A percentile compares a stretch with the other conserved stretches of the same genome.
Conservation (phyloP, 1,140 invertebrate species). For the Pogonomyrmex californicus region DNA sequence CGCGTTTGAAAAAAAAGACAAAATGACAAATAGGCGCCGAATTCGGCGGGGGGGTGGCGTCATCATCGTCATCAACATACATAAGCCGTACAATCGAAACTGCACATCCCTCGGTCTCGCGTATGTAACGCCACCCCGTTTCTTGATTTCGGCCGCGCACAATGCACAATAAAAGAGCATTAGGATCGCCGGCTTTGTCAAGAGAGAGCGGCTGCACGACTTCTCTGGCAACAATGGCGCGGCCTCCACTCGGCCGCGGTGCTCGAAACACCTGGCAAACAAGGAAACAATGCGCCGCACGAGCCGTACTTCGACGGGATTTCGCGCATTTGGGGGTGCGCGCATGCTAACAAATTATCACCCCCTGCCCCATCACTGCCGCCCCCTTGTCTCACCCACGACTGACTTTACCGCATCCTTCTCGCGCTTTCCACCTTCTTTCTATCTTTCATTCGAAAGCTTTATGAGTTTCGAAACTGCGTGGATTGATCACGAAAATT, state of each 20-base stretch:
- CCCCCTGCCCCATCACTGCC: slow-evolving; percentile 49
- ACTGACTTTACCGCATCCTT: slow-evolving; percentile 5
- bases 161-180: slow-evolving; percentile 87
- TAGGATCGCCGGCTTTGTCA: slow-evolving; percentile 86
- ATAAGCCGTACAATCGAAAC: slow-evolving; percentile 48
- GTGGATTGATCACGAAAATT: not conserved
- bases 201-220: slow-evolving; percentile 82
- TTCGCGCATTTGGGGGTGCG: slow-evolving; percentile 84
- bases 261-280: slow-evolving; percentile 87
- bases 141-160: slow-evolving; percentile 79
- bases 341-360: slow-evolving; percentile 85
- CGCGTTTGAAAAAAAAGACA: not conserved
- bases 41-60: slow-evolving; percentile 15
- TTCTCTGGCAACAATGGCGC: slow-evolving; percentile 84
- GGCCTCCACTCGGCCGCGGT: slow-evolving; percentile 79
- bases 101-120: slow-evolving; percentile 61
- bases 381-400: slow-evolving; percentile 10
- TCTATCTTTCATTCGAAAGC: not conserved
- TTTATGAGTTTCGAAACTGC: not conserved
- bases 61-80: slow-evolving; percentile 57
- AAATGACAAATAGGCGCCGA: slow-evolving; percentile 26
- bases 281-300: slow-evolving; percentile 85
- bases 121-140: slow-evolving; percentile 56
- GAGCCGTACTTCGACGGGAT: slow-evolving; percentile 82
- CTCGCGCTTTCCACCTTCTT: slow-evolving; percentile 59